A percentile compares a stretch with the other conserved stretches of the same genome.
phyloP scores from a whole-genome alignment of 2,797 vertebrate species.

The Microctenopoma stevenorrisi region DNA sequence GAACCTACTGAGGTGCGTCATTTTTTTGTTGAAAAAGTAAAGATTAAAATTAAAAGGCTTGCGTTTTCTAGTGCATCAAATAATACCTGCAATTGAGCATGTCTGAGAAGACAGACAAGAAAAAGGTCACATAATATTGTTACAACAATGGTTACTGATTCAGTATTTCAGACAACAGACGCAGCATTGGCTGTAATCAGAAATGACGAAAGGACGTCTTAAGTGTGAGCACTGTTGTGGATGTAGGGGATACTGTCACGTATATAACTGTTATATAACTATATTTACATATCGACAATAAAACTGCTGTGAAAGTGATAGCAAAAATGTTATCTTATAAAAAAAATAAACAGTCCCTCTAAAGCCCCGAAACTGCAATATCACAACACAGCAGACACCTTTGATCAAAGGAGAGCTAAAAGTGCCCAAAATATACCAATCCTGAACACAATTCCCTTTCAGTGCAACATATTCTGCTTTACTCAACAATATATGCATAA shows the following conservation, averaged over 20 bases:
- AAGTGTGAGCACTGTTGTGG: constrained; percentile 38
- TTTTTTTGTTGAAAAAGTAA: not conserved
- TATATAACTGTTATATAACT: not conserved
- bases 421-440: constrained; percentile 27
- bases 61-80: constrained; percentile 21
- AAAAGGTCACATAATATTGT: constrained; percentile 40
- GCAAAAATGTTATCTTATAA: constrained; percentile 6
- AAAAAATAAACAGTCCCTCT: constrained; percentile 7
- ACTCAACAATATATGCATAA: constrained; percentile 23
- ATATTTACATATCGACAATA: constrained; percentile 13
- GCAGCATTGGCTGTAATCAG: constrained; percentile 37
- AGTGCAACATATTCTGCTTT: constrained; percentile 15
- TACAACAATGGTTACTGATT: constrained; percentile 41
- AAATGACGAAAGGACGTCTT: constrained; percentile 32
- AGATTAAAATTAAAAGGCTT: not conserved
- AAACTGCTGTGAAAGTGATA: constrained; percentile 9
- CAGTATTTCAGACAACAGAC: constrained; percentile 28
- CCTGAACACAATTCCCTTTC: constrained; percentile 13
- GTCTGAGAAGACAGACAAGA: constrained; percentile 37
- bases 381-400: constrained; percentile 15
- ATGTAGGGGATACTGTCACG: constrained; percentile 13
- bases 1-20: constrained; percentile 7
- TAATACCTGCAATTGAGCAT: constrained; percentile 23
- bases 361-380: constrained; percentile 20
- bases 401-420: constrained; percentile 25